Evolutionary conservation across 2,113 vertebrate genomes (phyloP).

Genomic region (Paedocypris sp.): DNA sequence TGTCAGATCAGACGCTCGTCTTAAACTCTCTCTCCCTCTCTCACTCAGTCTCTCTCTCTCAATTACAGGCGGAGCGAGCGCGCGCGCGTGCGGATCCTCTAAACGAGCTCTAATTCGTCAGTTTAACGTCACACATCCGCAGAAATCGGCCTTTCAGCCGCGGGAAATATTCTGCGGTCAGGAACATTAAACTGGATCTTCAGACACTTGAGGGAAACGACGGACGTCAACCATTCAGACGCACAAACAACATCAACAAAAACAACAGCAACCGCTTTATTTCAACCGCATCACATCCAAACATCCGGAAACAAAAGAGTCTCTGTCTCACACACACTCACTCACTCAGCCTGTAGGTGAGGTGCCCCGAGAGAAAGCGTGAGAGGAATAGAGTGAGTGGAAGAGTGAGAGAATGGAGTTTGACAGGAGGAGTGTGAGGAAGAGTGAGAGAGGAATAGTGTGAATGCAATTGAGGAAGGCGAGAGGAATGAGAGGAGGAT

Average conservation of each 20-base stretch:
- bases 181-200: background rate
- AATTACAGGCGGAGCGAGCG: slow-evolving; percentile 84
- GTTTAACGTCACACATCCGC: slow-evolving; percentile 80
- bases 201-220: background rate
- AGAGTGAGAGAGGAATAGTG: no score
- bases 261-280: no score
- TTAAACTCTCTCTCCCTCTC: slow-evolving; percentile 57
- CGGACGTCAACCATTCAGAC: no score
- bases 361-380: no score
- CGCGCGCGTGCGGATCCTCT: slow-evolving; percentile 76
- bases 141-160: slow-evolving; percentile 19
- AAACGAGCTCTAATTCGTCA: slow-evolving; percentile 99
- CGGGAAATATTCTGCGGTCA: slow-evolving; percentile 7
- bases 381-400: no score
- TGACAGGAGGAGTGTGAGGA: no score
- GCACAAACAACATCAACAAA: no score
- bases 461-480: no score
- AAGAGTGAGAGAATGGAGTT: no score
- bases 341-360: no score
- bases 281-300: background rate
- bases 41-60: slow-evolving; percentile 27
- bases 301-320: background rate
- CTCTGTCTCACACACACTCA: no score
- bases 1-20: slow-evolving; percentile 86
- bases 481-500: no score